Evolutionary conservation across 2,888 invertebrate species (phyloP), one percentile per base, ranked within the genome.

Genomic region (Lepeophtheirus nordmannii): DNA sequence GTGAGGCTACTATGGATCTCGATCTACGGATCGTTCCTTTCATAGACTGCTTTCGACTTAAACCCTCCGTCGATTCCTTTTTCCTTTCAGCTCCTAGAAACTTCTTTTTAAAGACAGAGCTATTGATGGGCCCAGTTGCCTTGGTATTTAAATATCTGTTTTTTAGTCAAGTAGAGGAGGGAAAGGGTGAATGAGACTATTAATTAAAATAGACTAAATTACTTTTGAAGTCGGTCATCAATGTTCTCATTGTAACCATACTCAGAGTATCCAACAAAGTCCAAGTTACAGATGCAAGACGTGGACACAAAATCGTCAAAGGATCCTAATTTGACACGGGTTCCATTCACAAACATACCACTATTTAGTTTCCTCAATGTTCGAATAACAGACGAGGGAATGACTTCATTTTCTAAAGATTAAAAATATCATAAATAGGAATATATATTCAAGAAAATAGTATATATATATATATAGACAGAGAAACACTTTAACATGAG

Each of bases 351-450:
- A 74, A 98, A 98, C 53, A 46, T 46, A 11, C 98, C 98, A 68
- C 93, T 94, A 76, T 94, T 93, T 5, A 98, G 79, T 77, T 98
- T 98, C 74, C 94, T 92, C 83, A 98, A 90, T 1, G 97, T 97
- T 1, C 93, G 92, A 71, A 96, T 86, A 85, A 98, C 90, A 0
- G 94, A 89, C 74, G 89, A 80, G 0, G 93, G 93, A 69, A 92
- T 86, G 77, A 85, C 88, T 68, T 88, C 90, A 77, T 91, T 85
- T 79, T 92, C 92, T 90, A 68, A 12, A 17, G 39, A 38, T 39
- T 39, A 11, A 23, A 62, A 67, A 39, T 14, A 22, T 12, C 38
- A n/a, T 56, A 58, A 53, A 23, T 1, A 53, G n/a, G n/a, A 8
- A 17, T 53, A 53, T n/a, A n/a, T n/a, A n/a, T n/a, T n/a, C n/a